Percentiles rank a stretch among this genome's conserved stretches.
Evolutionary conservation across 1,140 invertebrate genomes (phyloP).

Genomic region (Drosophila tropicalis): DNA sequence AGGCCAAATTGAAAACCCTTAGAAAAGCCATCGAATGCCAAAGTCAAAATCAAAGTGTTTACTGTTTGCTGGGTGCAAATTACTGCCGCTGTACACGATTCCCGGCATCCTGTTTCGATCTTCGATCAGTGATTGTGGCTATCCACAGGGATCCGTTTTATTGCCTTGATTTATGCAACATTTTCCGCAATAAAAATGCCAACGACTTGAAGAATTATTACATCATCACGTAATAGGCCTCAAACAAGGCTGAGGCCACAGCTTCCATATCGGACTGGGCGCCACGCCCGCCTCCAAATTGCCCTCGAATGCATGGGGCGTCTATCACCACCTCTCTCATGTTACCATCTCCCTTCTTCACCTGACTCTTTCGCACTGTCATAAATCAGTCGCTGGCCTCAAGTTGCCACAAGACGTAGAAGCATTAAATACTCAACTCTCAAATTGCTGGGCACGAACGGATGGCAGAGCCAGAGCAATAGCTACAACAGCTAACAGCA

Average conservation of each 20-base stretch:
- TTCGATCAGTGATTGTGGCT: slow-evolving; percentile 21
- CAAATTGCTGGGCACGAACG: slow-evolving; percentile 69
- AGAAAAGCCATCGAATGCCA: slow-evolving; percentile 21
- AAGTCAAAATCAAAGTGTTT: slow-evolving; percentile 20
- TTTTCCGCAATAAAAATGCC: slow-evolving; percentile 78
- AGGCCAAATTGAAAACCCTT: slow-evolving; percentile 44
- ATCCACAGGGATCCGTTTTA: slow-evolving; percentile 58
- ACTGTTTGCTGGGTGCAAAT: slow-evolving; percentile 51
- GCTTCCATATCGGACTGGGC: slow-evolving; percentile 38
- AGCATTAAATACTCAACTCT: slow-evolving; percentile 70
- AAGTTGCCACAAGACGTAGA: slow-evolving; percentile 44
- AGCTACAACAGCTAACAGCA: slow-evolving; percentile 27
- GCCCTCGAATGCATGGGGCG: slow-evolving; percentile 48
- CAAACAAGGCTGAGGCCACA: slow-evolving; percentile 31
- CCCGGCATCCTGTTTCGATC: slow-evolving; percentile 65
- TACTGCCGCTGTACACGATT: slow-evolving; percentile 47
- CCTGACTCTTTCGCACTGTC: slow-evolving; percentile 62
- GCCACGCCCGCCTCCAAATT: slow-evolving; percentile 75
- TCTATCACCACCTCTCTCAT: neutral
- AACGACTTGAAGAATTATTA: slow-evolving; percentile 75
- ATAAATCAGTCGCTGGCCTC: slow-evolving; percentile 73
- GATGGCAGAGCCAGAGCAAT: slow-evolving; percentile 32
- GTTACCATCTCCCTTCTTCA: neutral
- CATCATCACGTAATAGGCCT: slow-evolving; percentile 78
- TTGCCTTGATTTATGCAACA: slow-evolving; percentile 80